These are phyloP conservation scores for Muntiacus reevesi DNA, from an alignment of 2,113 vertebrate genomes.

Conservation along the genomic window DNA sequence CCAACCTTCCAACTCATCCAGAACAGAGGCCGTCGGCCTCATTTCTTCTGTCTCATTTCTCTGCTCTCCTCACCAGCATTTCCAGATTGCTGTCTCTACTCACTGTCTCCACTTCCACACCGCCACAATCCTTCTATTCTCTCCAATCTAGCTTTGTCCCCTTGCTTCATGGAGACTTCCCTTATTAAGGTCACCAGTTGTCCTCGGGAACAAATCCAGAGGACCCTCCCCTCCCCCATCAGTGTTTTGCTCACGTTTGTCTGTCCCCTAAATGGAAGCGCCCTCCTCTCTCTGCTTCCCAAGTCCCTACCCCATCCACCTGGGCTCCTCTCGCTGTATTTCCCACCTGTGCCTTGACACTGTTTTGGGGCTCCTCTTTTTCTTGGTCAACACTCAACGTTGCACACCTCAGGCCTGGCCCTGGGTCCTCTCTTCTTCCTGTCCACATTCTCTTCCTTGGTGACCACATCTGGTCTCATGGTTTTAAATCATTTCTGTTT, in stretches of 20 bases:
- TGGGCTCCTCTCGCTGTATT: not conserved
- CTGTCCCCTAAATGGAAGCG: not conserved
- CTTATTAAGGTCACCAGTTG: not conserved
- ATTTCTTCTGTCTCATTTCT: not conserved
- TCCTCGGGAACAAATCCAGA: not conserved
- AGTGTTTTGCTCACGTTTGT: rapidly evolving
- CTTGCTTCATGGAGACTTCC: not conserved
- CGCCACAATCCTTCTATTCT: not conserved
- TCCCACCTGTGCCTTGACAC: not conserved
- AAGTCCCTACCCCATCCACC: not conserved
- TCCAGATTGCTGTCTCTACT: not conserved
- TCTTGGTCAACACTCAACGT: not conserved
- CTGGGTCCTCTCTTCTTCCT: not conserved
- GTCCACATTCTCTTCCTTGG: not conserved
- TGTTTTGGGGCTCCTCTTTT: not conserved
- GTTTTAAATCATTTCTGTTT: not conserved
- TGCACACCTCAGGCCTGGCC: rapidly evolving
- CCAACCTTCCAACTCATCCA: not conserved
- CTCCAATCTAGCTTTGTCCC: not conserved
- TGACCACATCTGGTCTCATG: not conserved
- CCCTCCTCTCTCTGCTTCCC: not conserved
- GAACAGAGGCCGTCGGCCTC: rapidly evolving
- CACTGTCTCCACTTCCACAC: not conserved
- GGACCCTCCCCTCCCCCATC: not conserved
- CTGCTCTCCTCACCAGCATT: not conserved